These are phyloP conservation scores for Prochilodus magdalenae DNA, from an alignment of 2,113 vertebrate species.

Conservation along the genomic window DNA sequence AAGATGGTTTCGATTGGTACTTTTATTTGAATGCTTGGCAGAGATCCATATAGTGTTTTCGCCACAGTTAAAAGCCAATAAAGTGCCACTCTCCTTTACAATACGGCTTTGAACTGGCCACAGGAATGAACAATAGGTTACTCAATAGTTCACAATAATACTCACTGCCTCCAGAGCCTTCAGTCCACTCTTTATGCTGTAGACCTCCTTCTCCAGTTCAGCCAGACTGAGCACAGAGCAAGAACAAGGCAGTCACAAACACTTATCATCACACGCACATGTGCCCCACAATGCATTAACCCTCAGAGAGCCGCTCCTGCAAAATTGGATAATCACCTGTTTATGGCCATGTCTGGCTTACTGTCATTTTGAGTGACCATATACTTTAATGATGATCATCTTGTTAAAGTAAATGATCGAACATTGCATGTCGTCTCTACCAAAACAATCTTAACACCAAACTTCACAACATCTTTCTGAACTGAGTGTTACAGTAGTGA, in stretches of 20 bases:
- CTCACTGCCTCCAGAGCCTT: constrained; percentile 53
- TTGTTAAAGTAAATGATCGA: no score
- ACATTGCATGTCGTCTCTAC: no score
- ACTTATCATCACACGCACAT: not conserved
- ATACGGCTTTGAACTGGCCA: not conserved
- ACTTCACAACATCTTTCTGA: no score
- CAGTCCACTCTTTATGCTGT: constrained; percentile 46
- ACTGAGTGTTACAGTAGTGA: no score
- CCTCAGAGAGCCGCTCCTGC: no score
- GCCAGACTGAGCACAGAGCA: constrained; percentile 41
- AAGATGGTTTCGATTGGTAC: not conserved
- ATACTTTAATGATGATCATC: no score
- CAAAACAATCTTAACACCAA: no score
- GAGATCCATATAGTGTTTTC: not conserved
- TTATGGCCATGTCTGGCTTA: no score
- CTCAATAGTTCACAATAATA: not conserved
- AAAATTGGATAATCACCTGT: no score
- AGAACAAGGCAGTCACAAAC: constrained; percentile 14
- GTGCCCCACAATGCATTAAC: no score
- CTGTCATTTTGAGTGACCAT: no score
- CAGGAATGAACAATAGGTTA: constrained; percentile 25
- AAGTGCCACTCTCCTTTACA: constrained; percentile 8
- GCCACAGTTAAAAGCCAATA: not conserved
- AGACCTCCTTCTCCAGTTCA: constrained; percentile 56
- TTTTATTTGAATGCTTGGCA: not conserved